Evolutionary conservation across 2,888 invertebrate genomes (phyloP), one percentile per base, ranked within the genome.

Genomic region (Agrochola litura): DNA sequence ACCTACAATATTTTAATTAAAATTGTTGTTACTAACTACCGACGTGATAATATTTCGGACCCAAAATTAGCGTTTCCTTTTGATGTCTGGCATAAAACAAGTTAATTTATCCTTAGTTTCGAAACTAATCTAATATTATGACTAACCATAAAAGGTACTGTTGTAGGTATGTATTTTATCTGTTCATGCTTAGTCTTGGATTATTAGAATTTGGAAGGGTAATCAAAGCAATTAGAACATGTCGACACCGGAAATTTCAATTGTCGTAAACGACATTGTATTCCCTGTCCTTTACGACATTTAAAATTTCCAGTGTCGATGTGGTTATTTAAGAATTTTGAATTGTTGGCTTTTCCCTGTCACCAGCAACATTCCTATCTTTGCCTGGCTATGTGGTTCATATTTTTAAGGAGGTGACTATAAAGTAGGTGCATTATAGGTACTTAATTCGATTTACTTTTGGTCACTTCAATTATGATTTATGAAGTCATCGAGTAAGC

Each of bases 91-190:
- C 30, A 61, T 73, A 56, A 68, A 68, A 61, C 63, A 58, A 74
- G 61, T 74, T 85, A 54, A 74, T 82, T 22, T 65, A 73, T 37
- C 19, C 41, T 19, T 22, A 77, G 60, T 72, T 85, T 63, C 43
- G 12, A 73, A 78, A 82, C 77, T 77, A 76, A 73, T 73, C 25
- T 61, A 70, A 81, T 74, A 85, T 81, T 73, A 74, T 67, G 70
- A 71, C 71, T 16, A 54, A 46, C 9, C 30, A 46, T 71, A 67
- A 58, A 81, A 65, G 52, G 61, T 30, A 75, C 63, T n/a, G 30
- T 63, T 65, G 58, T 54, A 58, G 22, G 16, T 30, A 22, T 52
- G 14, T 77, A 61, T 73, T 73, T 79, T 46, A 65, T 60, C 56
- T 69, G 52, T 65, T 58, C 14, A 41, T 61, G 43, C n/a, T 49